Percentiles rank a stretch among this genome's conserved stretches.
Conservation (phyloP, 2,888 invertebrate genomes). For the Malacosoma neustria region DNA sequence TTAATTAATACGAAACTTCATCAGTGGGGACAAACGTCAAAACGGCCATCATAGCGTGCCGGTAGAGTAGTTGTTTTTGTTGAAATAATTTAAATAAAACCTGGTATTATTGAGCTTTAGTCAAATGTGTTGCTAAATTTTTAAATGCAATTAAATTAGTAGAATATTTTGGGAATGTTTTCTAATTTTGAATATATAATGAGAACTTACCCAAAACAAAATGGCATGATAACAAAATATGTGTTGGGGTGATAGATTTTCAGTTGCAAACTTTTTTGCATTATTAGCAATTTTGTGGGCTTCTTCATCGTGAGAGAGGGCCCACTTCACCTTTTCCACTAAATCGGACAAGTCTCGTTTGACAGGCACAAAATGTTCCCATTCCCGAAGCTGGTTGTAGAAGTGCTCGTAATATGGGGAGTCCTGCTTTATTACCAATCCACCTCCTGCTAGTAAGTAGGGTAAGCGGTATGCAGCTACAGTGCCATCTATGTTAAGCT, state of each 20-base stretch:
- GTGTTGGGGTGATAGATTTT: constrained; percentile 87
- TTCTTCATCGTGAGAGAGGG: constrained; percentile 80
- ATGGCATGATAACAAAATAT: constrained; percentile 91
- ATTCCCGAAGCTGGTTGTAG: constrained; percentile 83
- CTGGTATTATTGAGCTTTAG: no score
- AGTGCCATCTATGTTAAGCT: constrained; percentile 95
- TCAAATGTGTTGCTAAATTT: no score
- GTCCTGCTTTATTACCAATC: constrained; percentile 92
- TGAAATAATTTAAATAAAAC: no score
- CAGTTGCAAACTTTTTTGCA: constrained; percentile 81
- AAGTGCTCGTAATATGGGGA: constrained; percentile 97
- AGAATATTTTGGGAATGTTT: no score
- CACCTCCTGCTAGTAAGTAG: constrained; percentile 91
- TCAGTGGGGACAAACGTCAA: no score
- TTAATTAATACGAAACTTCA: no score
- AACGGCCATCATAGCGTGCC: no score
- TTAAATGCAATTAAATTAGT: no score
- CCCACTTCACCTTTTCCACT: constrained; percentile 85
- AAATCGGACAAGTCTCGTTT: constrained; percentile 87
- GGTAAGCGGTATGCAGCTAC: constrained; percentile 97
- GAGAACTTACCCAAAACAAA: constrained; percentile 48
- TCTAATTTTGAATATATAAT: no score
- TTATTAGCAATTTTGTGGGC: constrained; percentile 79
- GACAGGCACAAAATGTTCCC: constrained; percentile 89
- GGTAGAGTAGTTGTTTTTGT: no score